Base-by-base conservation (phyloP, 2,888 invertebrate species). In the Himalopsyche japonica region DNA sequence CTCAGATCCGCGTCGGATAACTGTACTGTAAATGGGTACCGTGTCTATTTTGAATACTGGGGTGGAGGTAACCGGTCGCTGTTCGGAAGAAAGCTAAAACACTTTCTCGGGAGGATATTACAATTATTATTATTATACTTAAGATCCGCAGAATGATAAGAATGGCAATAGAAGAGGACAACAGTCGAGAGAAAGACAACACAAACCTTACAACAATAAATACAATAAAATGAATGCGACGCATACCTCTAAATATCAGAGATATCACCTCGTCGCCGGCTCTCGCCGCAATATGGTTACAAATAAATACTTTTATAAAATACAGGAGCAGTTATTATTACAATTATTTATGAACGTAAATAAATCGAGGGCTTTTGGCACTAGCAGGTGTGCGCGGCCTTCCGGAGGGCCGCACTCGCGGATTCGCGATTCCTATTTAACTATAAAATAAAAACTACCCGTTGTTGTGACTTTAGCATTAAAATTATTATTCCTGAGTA, bases 151-250 rank as follows among this genome's bases (percentile, higher is more conserved):
- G 70, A 70, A 34, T 15, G 20, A 81, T 76, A 37, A 32, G 76
- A 37, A 81, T 43, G 76, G 76, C 76, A 80, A 77, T 37, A 82
- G 81, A 85, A 83, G 20, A 86, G 84, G 84, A 84, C 85, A 86
- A 84, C 85, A 84, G 87, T 85, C 86, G 87, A 89, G 89, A 90
- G 81, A 84, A 82, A 84, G 84, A 86, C 85, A 86, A 85, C 86
- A 86, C 85, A 86, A 86, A 86, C 82, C 86, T 86, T 86, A 86
- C 32, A 84, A 85, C 78, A 86, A 85, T 86, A 91, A 92, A 91
- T 91, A 91, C 90, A 90, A 91, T 90, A 91, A 92, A 91, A 92
- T 92, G 92, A 92, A 92, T 92, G 92, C 90, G 91, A 91, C 92
- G 12, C 5, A 89, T 89, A 91, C 90, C 91, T 92, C 92, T 92